Conservation (phyloP, 2,888 invertebrate genomes). For the Lithophane socia region DNA sequence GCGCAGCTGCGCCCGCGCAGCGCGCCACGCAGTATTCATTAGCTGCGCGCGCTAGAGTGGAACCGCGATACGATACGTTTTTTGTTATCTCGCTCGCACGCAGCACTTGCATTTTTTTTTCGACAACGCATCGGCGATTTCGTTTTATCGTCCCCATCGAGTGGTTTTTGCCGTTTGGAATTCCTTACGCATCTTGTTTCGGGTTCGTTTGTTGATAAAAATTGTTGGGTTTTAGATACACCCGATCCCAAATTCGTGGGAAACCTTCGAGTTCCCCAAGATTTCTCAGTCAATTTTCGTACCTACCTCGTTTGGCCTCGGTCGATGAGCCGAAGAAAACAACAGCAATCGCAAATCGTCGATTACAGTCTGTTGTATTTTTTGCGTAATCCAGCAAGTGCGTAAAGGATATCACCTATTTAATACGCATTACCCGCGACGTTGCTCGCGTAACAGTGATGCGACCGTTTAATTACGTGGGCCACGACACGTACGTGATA, state of each 20-base stretch:
- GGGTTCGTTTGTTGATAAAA: conserved; percentile 79
- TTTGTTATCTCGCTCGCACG: conserved; percentile 88
- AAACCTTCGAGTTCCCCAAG: conserved; percentile 57
- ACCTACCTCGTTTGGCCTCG: conserved; percentile 25
- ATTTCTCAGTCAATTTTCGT: conserved; percentile 35
- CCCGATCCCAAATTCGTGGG: conserved; percentile 70
- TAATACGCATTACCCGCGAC: conserved; percentile 69
- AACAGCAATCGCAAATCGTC: conserved; percentile 43
- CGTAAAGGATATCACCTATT: conserved; percentile 70
- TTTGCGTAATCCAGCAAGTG: conserved; percentile 60
- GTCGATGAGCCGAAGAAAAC: conserved; percentile 34
- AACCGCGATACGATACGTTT: conserved; percentile 89
- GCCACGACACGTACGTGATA: conserved; percentile 48
- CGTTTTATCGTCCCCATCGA: conserved; percentile 89
- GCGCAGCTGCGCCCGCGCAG: conserved; percentile 86
- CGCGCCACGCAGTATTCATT: conserved; percentile 81
- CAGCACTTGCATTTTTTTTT: conserved; percentile 87
- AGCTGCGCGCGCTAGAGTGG: conserved; percentile 88
- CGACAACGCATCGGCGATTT: conserved; percentile 89
- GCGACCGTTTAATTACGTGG: conserved; percentile 71
- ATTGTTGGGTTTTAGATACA: conserved; percentile 69
- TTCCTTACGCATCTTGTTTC: conserved; percentile 87
- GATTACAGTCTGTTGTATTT: conserved; percentile 53
- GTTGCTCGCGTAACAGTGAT: conserved; percentile 68
- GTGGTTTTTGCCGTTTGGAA: conserved; percentile 88